Percentiles rank a stretch among this genome's conserved stretches.
Conservation (phyloP, 2,113 vertebrate genomes). For the Macheiramphus alcinus region DNA sequence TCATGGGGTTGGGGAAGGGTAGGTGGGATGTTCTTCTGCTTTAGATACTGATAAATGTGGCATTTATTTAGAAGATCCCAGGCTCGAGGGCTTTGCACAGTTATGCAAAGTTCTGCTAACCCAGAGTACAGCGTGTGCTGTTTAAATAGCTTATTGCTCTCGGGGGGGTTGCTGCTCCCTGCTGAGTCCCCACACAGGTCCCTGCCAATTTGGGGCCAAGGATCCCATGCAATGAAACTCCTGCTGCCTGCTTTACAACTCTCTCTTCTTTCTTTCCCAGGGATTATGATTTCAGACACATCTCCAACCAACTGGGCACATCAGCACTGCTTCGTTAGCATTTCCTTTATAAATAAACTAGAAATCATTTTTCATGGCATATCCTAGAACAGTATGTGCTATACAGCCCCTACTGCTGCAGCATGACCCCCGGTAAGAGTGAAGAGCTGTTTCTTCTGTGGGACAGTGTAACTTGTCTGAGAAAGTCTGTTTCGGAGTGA, state of each 20-base stretch:
- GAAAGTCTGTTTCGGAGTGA: not conserved
- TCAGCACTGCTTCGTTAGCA: not conserved
- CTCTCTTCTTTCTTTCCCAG: not conserved
- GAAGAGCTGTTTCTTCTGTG: not conserved
- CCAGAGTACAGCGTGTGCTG: constrained; percentile 3
- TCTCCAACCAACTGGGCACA: not conserved
- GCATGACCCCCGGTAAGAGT: not conserved
- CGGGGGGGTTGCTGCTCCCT: not conserved
- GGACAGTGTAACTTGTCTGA: not conserved
- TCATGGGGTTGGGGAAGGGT: not conserved
- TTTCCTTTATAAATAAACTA: not conserved
- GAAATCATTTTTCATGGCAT: not conserved
- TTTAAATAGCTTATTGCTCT: constrained; percentile 12
- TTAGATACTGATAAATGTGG: not conserved
- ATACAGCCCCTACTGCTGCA: not conserved
- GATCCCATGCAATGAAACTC: not conserved
- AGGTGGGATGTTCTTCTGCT: not conserved
- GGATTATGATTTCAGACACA: not conserved
- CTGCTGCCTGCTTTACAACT: not conserved
- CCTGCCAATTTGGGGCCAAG: not conserved
- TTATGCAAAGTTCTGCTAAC: constrained; percentile 8
- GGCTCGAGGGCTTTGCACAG: not conserved
- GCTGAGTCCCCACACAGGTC: not conserved
- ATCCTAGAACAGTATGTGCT: not conserved
- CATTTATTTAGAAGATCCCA: not conserved